Percentiles rank a stretch among this genome's conserved stretches.
These are phyloP conservation scores for Pantherophis alleghaniensis DNA, from an alignment of 2,797 vertebrate species.

Conservation along the genomic window DNA sequence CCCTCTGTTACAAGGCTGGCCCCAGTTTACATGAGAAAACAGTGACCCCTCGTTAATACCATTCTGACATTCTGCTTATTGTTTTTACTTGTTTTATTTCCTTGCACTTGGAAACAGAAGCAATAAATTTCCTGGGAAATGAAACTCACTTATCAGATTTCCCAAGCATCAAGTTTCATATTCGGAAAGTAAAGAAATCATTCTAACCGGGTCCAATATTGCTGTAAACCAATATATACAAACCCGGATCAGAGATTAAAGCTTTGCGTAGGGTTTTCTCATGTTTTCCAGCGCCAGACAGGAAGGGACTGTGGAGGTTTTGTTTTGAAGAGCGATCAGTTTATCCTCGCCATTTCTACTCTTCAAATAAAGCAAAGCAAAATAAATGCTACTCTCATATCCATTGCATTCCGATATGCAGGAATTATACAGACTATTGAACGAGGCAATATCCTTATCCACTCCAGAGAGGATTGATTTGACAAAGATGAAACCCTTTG, in stretches of 20 bases:
- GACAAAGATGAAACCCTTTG: not conserved
- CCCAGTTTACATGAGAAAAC: conserved; percentile 62
- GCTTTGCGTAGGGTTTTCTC: conserved; percentile 33
- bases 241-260: conserved; percentile 66
- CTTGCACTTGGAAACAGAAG: conserved; percentile 72
- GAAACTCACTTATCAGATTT: conserved; percentile 80
- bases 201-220: conserved; percentile 66
- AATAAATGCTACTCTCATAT: conserved; percentile 24
- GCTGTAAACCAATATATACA: conserved; percentile 70
- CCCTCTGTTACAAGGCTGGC: not conserved
- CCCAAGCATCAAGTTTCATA: conserved; percentile 76
- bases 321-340: not conserved
- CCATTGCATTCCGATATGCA: not conserved
- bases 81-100: conserved; percentile 72
- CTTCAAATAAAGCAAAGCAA: not conserved
- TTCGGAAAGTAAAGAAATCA: conserved; percentile 65
- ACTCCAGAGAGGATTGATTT: not conserved
- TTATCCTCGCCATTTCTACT: not conserved
- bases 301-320: conserved; percentile 51
- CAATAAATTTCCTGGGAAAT: conserved; percentile 80
- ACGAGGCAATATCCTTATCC: not conserved
- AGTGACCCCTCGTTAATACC: conserved; percentile 65
- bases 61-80: conserved; percentile 67
- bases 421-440: not conserved
- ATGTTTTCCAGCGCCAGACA: conserved; percentile 44